Evolutionary conservation across 35 echinoderm and acorn worm species (phyloP).

Genomic region (Strongylocentrotus purpuratus): DNA sequence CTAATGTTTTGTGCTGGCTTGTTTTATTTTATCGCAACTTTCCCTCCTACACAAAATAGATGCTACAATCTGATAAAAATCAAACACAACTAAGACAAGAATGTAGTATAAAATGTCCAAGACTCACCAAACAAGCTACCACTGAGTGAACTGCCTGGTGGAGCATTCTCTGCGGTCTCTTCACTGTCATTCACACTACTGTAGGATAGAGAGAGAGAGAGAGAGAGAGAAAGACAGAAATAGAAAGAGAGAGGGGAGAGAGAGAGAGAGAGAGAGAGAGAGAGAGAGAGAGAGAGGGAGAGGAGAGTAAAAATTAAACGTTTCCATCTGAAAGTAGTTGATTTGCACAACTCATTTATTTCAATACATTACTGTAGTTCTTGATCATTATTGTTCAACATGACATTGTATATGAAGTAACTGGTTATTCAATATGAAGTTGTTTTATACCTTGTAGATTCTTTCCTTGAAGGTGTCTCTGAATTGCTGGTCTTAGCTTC

Average conservation of each 20-base stretch:
- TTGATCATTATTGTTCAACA: too few relatives aligned
- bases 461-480: background rate
- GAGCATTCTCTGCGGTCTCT: background rate
- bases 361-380: too few relatives aligned
- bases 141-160: background rate
- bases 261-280: background rate
- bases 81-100: background rate
- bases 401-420: too few relatives aligned
- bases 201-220: background rate
- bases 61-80: background rate
- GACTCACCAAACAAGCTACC: slow-evolving; percentile 15
- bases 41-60: background rate
- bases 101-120: background rate
- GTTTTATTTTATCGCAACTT: background rate
- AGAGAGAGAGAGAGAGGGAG: background rate
- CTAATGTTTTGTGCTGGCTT: background rate
- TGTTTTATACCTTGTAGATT: background rate
- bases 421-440: background rate
- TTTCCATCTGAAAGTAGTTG: too few relatives aligned
- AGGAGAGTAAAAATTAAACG: background rate
- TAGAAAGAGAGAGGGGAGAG: background rate
- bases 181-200: background rate
- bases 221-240: too few relatives aligned
- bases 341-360: too few relatives aligned
- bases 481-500: slow-evolving; percentile 63